Evolutionary conservation across 2,113 vertebrate species (phyloP), one percentile per base, ranked within the genome.

Genomic region (Vanacampus margaritifer): DNA sequence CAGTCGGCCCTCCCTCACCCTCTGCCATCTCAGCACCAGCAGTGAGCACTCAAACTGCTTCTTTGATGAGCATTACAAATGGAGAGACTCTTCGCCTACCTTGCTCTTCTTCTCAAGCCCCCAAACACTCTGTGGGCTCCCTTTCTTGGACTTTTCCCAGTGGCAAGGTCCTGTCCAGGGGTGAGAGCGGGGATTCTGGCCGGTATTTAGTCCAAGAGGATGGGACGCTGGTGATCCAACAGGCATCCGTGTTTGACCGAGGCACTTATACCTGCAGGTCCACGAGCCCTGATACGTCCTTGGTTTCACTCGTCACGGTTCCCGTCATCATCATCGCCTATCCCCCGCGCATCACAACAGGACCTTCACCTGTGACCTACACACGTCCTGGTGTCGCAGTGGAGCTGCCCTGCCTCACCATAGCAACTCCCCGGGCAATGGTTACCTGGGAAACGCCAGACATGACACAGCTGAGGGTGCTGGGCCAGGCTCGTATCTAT

Each of bases 301-400:
- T 56, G 0, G 75, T 80, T 43, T 83, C 91, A 0, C 63, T 91
- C 9, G 57, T 91, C 75, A 94, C 80, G 0, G 87, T 95, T 19
- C 93, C 95, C 0, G 96, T 98, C n/a, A 96, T 98, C 0, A 92
- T 98, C 3, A 93, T 98, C 0, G 95, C 95, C 1, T 97, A 96
- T 66, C 95, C 95, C 0, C 97, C 97, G 0, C 90, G 94, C 2
- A 96, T 98, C 80, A 96, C 94, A 67, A 92, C 83, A 1, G 93
- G 95, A 43, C 94, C 95, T 2, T 78, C 92, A 1, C 92, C 94
- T 0, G 91, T 95, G 65, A 93, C 95, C 64, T 96, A 98, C 67
- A 87, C 93, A 0, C 90, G 91, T 4, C 89, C 90, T 0, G 96
- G 96, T 6, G 89, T 91, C 45, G 89, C 93, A 0, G 90, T 98